Conservation (phyloP, 92 coral and sea anemone species). For the Siderastrea radians region DNA sequence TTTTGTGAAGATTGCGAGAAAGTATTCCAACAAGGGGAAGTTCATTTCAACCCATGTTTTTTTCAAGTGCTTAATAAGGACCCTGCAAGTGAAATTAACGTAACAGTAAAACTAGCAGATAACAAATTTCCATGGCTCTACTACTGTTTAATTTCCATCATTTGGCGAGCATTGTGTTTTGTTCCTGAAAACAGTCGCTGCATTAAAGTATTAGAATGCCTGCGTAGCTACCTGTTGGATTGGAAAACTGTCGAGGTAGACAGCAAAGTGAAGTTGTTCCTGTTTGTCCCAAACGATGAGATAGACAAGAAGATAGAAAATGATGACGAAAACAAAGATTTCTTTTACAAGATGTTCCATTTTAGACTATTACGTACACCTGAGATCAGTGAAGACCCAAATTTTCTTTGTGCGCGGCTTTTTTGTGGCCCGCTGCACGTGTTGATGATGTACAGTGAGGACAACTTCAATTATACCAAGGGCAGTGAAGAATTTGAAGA, state of each 20-base stretch:
- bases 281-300: slow-evolving; percentile 20
- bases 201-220: slow-evolving; percentile 1
- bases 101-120: background rate
- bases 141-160: slow-evolving; percentile 14
- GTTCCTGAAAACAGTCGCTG: background rate
- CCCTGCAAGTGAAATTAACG: background rate
- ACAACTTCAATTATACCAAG: too few species aligned
- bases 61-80: background rate
- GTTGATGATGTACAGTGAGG: background rate
- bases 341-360: slow-evolving; percentile 7
- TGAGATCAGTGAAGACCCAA: too few species aligned
- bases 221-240: background rate
- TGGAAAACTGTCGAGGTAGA: background rate
- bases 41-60: background rate
- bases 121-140: slow-evolving; percentile 11
- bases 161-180: slow-evolving; percentile 37
- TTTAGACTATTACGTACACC: background rate
- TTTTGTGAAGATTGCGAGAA: slow-evolving; percentile 18
- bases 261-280: slow-evolving; percentile 3
- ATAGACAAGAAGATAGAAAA: background rate
- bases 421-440: slow-evolving; percentile 26
- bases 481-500: too few species aligned
- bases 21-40: slow-evolving; percentile 10
- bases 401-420: background rate
- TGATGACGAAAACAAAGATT: background rate